Evolutionary conservation across 1,140 invertebrate species (phyloP), one percentile per base, ranked within the genome.

Genomic region (Mamestra configurata): DNA sequence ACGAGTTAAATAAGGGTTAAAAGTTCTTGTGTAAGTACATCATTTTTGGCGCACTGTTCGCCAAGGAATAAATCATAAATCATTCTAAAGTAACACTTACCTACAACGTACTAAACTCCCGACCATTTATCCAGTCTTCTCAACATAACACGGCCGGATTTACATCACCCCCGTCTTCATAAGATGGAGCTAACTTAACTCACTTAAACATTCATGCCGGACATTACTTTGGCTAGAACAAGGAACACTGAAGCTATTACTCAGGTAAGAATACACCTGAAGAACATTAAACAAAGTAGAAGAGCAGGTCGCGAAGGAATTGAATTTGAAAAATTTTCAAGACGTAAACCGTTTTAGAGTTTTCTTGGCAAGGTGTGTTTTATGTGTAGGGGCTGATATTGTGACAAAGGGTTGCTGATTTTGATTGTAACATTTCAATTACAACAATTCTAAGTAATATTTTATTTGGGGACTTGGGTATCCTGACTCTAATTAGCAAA

Each of bases 231-330:
- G 85, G 13, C 35, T 75, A 59, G 20, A 75, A 75, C 49, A 73
- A 40, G 51, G 70, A 80, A 83, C 27, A 82, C 76, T 82, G 49
- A 27, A 84, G 81, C 81, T 85, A 87, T 87, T 86, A 84, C 82
- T 85, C 81, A 84, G 77, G 75, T 77, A 81, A 79, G 66, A 71
- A 83, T 88, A 87, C 79, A 89, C 85, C 87, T 87, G 83, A 76
- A 87, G 78, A 86, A 87, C 86, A 90, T 90, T 89, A 90, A 86
- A 86, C 84, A 88, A 88, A 92, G 84, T 86, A 87, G 80, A 80
- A 61, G 78, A 83, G 82, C 85, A 83, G 66, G 84, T 82, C 84
- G 84, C 70, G 78, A 49, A 82, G 82, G 88, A 90, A 92, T 88
- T 87, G 82, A 88, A 90, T 90, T 90, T 85, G 86, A 88, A 90